Conservation (phyloP, 2,888 invertebrate genomes). For the Galerucella calmariensis region DNA sequence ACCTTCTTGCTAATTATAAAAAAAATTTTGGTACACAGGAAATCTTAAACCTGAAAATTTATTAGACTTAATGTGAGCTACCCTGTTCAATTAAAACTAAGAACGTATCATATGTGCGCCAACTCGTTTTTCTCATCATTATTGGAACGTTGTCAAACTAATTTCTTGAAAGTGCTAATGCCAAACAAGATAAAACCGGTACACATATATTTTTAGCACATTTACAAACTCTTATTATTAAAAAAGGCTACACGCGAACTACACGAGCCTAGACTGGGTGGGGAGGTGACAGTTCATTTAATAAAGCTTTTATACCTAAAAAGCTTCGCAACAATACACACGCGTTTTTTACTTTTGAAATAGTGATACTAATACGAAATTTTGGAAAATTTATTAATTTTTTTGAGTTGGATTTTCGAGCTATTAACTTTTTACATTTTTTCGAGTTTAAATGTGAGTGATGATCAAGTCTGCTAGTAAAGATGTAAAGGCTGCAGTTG, state of each 20-base stretch:
- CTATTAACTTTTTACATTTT: not conserved
- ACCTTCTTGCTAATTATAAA: no score
- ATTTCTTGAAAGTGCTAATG: slow-evolving; percentile 42
- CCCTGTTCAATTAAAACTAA: slow-evolving; percentile 34
- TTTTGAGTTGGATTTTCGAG: no score
- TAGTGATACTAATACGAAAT: not conserved
- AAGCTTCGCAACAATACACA: not conserved
- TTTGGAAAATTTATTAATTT: not conserved
- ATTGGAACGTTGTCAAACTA: slow-evolving; percentile 46
- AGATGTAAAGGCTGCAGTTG: slow-evolving; percentile 53
- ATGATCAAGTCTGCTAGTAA: slow-evolving; percentile 50
- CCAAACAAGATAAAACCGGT: slow-evolving; percentile 39
- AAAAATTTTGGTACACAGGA: not conserved
- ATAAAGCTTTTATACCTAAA: slow-evolving; percentile 5
- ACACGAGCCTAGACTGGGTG: slow-evolving; percentile 9
- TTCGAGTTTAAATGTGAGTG: slow-evolving; percentile 35
- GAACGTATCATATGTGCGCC: slow-evolving; percentile 31
- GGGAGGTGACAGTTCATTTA: slow-evolving; percentile 19
- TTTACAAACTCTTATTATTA: slow-evolving; percentile 36
- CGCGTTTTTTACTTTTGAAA: slow-evolving; percentile 2
- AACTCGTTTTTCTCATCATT: slow-evolving; percentile 36
- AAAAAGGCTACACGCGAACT: slow-evolving; percentile 37
- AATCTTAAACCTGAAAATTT: not conserved
- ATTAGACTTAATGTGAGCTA: slow-evolving; percentile 20
- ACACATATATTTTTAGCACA: slow-evolving; percentile 41